A percentile compares a stretch with the other conserved stretches of the same genome.
phyloP scores from a whole-genome alignment of 2,797 vertebrate genomes.

The Hoplostethus mediterraneus region DNA sequence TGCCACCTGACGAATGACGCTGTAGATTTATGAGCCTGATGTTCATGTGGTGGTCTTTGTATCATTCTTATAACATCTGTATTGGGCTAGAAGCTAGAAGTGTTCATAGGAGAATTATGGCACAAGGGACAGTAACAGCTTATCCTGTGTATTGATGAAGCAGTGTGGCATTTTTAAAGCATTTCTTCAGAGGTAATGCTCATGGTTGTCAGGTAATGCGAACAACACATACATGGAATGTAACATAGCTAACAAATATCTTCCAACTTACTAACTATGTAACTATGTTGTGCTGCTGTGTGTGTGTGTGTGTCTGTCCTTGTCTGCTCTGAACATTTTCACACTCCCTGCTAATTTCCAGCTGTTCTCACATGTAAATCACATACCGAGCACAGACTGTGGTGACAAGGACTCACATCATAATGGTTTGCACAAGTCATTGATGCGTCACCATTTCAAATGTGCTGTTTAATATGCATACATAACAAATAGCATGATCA shows the following conservation, averaged over 20 bases:
- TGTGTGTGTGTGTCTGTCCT: not conserved
- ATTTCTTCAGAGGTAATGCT: no score
- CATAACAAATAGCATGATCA: conserved; percentile 61
- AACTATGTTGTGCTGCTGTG: not conserved
- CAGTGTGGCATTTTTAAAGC: not conserved
- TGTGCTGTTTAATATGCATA: conserved; percentile 70
- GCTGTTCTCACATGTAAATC: conserved; percentile 76
- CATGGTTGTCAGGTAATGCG: no score
- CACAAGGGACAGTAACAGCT: no score
- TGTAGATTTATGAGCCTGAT: no score
- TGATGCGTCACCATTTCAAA: conserved; percentile 56
- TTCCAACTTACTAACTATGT: no score
- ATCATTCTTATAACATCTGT: no score
- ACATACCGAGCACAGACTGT: conserved; percentile 53
- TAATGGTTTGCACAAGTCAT: conserved; percentile 53
- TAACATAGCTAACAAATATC: not conserved
- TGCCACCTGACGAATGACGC: no score
- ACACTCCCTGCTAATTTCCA: conserved; percentile 39
- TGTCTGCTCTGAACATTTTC: conserved; percentile 7
- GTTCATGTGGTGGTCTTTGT: no score
- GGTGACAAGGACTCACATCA: conserved; percentile 53
- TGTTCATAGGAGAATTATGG: no score
- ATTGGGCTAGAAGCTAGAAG: no score
- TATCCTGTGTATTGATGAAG: not conserved
- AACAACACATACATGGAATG: no score